Evolutionary conservation across 1,140 invertebrate species (phyloP), one percentile per base, ranked within the genome.

Genomic region (Cotesia chilonis): DNA sequence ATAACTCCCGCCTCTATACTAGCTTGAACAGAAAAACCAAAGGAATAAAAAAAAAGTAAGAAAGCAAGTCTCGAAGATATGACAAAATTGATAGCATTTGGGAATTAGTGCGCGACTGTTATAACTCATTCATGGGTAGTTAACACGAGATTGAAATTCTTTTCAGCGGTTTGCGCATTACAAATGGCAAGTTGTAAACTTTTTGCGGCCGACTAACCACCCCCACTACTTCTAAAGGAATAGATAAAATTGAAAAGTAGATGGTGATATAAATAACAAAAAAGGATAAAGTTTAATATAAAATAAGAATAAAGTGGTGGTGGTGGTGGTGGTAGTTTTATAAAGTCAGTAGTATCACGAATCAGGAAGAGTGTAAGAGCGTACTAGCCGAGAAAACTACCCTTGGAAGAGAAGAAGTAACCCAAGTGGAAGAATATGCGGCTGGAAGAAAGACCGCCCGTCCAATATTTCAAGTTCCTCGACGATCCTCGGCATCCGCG

Each of bases 51-150:
- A 41, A 7, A 41, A 7, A 41, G 38, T 0, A 7, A 41, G 38
- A 41, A 7, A 7, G 38, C 5, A 9, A 9, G 10, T 47, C 41
- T 47, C 6, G 41, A 47, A 47, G 41, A 47, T 9, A 28, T 28
- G 28, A 47, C 2, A 47, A 47, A 47, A 47, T 47, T 47, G 41
- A 47, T 47, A 10, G 41, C 41, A 9, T 47, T 47, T 47, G 41
- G 6, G 41, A 47, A 47, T 47, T 47, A 47, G 41, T 47, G 41
- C 41, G 41, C 6, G 41, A 47, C 41, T 37, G 47, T 37, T 51
- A 68, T 76, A 76, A 76, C 41, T 76, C 75, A 76, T 76, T 73
- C 75, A 76, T 74, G 75, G 75, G 70, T 76, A 74, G 73, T 76
- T 76, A 76, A 70, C 75, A 59, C 70, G 64, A 52, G 64, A 66